These are phyloP conservation scores for Drosophila suzukii DNA, from an alignment of 1,140 invertebrate genomes.

Conservation along the genomic window DNA sequence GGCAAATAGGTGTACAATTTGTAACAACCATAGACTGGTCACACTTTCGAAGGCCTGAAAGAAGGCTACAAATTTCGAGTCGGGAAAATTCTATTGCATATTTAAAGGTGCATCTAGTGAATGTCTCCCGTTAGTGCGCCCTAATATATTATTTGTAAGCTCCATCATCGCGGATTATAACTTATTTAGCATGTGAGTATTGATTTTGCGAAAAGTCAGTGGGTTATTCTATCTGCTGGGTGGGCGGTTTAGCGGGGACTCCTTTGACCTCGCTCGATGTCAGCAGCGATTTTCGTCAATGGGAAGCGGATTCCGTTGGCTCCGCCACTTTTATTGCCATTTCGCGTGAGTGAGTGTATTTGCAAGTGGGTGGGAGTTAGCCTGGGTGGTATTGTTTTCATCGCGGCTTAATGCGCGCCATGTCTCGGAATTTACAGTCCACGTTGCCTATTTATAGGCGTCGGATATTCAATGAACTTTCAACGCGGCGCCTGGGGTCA, in stretches of 20 bases:
- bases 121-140: constrained; percentile 7
- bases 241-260: not conserved
- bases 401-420: constrained; percentile 17
- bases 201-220: constrained; percentile 54
- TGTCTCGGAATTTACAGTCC: constrained; percentile 35
- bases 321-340: constrained; percentile 18
- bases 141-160: constrained; percentile 22
- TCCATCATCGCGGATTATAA: not conserved
- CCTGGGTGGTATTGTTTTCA: constrained; percentile 22
- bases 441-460: constrained; percentile 59
- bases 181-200: constrained; percentile 57
- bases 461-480: constrained; percentile 55
- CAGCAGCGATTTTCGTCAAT: constrained; percentile 73
- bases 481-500: constrained; percentile 25
- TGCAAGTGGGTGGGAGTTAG: not conserved
- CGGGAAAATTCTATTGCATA: constrained; percentile 28
- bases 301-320: constrained; percentile 37
- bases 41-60: constrained; percentile 8
- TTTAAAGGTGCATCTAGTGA: constrained; percentile 11
- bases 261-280: constrained; percentile 72
- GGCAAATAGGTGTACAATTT: not conserved
- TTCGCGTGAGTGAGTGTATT: constrained; percentile 16
- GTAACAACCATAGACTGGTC: not conserved
- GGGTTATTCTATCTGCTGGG: not conserved
- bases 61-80: constrained; percentile 25